Percentiles rank a stretch among this genome's conserved stretches.
These are phyloP conservation scores for Pteronotus mesoamericanus DNA, from an alignment of 2,797 vertebrate species.

Conservation along the genomic window DNA sequence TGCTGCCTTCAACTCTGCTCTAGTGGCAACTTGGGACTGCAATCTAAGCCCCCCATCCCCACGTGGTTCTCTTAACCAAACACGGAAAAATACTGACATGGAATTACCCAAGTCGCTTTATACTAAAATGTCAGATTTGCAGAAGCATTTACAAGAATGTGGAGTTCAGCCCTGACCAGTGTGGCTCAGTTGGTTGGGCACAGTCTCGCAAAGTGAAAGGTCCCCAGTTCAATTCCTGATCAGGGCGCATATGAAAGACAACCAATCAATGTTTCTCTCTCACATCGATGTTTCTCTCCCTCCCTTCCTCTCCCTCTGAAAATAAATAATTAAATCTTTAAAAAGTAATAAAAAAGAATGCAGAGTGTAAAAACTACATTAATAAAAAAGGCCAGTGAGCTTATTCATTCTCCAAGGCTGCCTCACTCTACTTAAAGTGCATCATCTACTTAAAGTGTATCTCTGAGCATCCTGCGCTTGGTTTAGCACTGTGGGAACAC, in stretches of 20 bases:
- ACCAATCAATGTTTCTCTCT: background rate
- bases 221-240: background rate
- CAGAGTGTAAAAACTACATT: background rate
- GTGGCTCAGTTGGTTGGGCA: background rate
- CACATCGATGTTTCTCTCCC: background rate
- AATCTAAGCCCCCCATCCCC: fast-evolving
- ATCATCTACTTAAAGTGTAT: background rate
- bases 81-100: background rate
- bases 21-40: background rate
- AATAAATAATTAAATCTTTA: background rate
- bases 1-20: background rate
- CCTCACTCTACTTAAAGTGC: background rate
- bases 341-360: background rate
- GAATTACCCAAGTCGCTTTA: background rate
- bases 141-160: background rate
- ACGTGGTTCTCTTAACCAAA: background rate
- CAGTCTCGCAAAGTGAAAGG: background rate
- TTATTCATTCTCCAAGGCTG: background rate
- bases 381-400: background rate
- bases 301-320: background rate
- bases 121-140: background rate
- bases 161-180: background rate
- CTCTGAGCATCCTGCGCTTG: background rate
- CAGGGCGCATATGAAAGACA: background rate
- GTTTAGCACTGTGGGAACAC: background rate